phyloP scores from a whole-genome alignment of 2,888 invertebrate species.

The Nemotelus nigrinus region DNA sequence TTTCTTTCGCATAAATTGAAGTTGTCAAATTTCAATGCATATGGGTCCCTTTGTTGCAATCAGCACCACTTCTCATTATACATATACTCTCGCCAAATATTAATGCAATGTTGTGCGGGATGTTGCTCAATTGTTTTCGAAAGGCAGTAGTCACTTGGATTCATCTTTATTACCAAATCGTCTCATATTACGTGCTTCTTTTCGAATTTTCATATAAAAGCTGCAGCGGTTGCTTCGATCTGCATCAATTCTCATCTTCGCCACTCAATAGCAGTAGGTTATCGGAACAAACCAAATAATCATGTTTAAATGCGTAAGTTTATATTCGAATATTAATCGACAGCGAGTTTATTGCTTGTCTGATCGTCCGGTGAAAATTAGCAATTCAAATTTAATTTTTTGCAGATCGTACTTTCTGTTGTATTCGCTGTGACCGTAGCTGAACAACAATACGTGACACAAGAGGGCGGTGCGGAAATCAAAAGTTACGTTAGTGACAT shows the following conservation, averaged over 20 bases:
- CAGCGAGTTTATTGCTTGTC: background rate
- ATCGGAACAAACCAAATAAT: background rate
- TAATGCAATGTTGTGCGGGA: background rate
- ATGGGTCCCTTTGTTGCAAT: too few relatives aligned
- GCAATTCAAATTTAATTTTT: background rate
- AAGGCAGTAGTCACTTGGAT: too few relatives aligned
- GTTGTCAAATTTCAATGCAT: too few relatives aligned
- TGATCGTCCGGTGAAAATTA: background rate
- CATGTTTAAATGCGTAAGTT: slow-evolving; percentile 17
- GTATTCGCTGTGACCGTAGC: slow-evolving; percentile 7
- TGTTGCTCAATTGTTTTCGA: background rate
- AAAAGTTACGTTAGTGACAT: slow-evolving; percentile 3
- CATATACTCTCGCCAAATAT: background rate
- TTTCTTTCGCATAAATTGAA: too few relatives aligned
- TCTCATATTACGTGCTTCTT: background rate
- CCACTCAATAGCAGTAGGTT: background rate
- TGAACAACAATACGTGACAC: background rate
- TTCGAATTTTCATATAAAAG: slow-evolving; percentile 9
- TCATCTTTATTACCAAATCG: background rate
- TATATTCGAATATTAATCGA: background rate
- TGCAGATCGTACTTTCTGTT: background rate
- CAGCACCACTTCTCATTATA: background rate
- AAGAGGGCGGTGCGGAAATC: slow-evolving; percentile 57
- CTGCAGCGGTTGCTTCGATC: background rate
- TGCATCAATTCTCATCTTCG: background rate